Evolutionary conservation across 1,140 invertebrate species (phyloP).

Genomic region (Drosophila equinoxialis): DNA sequence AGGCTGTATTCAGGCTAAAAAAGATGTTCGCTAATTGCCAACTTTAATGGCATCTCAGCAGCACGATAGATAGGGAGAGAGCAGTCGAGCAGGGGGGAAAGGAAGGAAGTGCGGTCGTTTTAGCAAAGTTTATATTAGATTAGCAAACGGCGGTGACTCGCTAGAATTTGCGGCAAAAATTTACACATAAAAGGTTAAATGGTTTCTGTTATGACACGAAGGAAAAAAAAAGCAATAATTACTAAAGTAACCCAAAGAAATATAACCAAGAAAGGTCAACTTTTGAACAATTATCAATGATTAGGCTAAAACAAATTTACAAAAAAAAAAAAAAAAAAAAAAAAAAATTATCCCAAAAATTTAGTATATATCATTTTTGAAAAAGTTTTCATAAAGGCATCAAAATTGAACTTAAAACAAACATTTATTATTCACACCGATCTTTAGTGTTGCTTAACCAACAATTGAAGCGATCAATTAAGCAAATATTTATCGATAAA

Average conservation of each 20-base stretch:
- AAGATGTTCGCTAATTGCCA: constrained; percentile 77
- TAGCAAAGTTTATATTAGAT: constrained; percentile 29
- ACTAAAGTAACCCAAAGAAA: neutral
- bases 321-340: too few species aligned
- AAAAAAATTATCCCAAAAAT: too few species aligned
- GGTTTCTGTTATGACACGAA: neutral
- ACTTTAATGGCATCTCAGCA: constrained; percentile 57
- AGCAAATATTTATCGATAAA: too few species aligned
- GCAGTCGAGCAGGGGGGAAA: neutral
- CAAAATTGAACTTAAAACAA: too few species aligned
- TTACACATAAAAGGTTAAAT: constrained; percentile 16
- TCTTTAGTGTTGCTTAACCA: too few species aligned
- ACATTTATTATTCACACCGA: too few species aligned
- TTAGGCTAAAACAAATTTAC: neutral
- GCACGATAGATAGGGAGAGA: too few species aligned
- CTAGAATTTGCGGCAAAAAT: constrained; percentile 16
- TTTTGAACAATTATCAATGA: constrained; percentile 5
- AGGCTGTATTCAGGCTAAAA: constrained; percentile 23
- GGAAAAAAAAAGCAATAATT: neutral
- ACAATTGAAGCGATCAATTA: too few species aligned
- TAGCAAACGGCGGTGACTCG: constrained; percentile 23
- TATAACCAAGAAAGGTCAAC: neutral
- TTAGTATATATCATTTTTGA: too few species aligned
- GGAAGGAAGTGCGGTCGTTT: constrained; percentile 1
- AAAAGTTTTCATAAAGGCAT: too few species aligned